Evolutionary conservation across 2,113 vertebrate genomes (phyloP).

Genomic region (Oreocharis arfaki): DNA sequence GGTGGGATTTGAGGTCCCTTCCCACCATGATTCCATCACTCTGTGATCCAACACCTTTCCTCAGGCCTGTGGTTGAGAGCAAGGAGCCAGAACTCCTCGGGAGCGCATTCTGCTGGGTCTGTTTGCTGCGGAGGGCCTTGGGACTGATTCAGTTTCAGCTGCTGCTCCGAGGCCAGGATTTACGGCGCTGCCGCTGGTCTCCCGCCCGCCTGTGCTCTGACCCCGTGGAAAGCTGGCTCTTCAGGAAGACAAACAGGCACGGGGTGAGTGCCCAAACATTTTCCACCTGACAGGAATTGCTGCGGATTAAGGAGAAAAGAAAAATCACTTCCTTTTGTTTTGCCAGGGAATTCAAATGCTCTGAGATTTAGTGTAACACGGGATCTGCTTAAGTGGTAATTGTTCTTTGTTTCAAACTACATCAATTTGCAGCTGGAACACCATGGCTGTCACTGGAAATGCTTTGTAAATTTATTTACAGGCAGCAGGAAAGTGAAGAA

Average conservation of each 20-base stretch:
- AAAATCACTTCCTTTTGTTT: conserved; percentile 9
- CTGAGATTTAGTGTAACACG: conserved; percentile 42
- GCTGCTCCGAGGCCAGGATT: neutral
- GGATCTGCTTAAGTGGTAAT: conserved; percentile 47
- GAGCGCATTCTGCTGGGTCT: rapidly evolving
- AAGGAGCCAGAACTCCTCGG: neutral
- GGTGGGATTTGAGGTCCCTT: neutral
- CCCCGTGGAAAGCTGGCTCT: rapidly evolving
- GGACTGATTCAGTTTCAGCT: rapidly evolving
- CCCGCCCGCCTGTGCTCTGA: rapidly evolving
- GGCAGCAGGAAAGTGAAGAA: conserved; percentile 31
- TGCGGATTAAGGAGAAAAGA: neutral
- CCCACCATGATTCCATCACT: rapidly evolving
- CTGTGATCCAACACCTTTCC: neutral
- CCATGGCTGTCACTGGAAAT: conserved; percentile 25
- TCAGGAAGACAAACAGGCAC: neutral
- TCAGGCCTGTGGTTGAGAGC: rapidly evolving
- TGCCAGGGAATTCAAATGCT: conserved; percentile 31
- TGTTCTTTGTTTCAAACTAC: conserved; percentile 45
- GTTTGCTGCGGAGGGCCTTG: rapidly evolving
- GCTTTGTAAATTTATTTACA: conserved; percentile 58
- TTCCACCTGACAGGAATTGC: neutral
- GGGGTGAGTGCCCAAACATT: neutral
- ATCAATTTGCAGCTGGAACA: conserved; percentile 47
- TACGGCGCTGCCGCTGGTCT: rapidly evolving